Base-by-base conservation (phyloP, 2,113 vertebrate genomes). In the Lontra canadensis region DNA sequence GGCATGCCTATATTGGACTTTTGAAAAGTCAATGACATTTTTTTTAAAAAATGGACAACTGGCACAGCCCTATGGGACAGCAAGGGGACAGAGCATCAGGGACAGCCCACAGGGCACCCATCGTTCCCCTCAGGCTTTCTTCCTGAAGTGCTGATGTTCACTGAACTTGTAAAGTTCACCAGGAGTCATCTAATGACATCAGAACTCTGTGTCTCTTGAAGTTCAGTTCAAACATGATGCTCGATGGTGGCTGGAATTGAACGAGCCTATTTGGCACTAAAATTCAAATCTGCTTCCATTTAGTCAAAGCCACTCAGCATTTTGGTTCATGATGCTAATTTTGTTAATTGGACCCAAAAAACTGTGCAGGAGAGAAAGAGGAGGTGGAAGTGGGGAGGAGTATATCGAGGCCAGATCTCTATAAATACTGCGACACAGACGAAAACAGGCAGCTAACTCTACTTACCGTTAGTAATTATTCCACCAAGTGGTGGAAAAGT, bases 301-400 rank as follows among this genome's bases (percentile, higher is more conserved):
- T 83, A 85, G 80, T 98, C 79, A 92, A 80, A 94, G 79, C 74
- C 94, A 87, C 47, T 93, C 59, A 93, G 97, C 79, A 76, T 80
- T 96, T 96, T 90, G 73, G 92, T 96, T 97, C 83, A 97, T 92
- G 94, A 95, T 84, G 83, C 90, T 96, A 96, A 97, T 59, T 69
- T 86, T 57, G 61, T 92, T 92, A 95, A 96, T 47, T 90, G 76
- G 63, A 89, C 83, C 80, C 29, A 15, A 88, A 94, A 92, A 92
- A 55, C 26, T 86, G 74, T 96, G 78, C 67, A 83, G 92, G 86
- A 97, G 61, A 96, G 94, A 97, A 98, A 96, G 84, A 93, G 15
- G 61, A 96, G 67, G 9, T 90, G 52, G n/a, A 92, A 79, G 39
- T 84, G 79, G 69, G 61, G 36, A 74, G 57, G 61, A 78, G 26